These are phyloP conservation scores for Deilephila elpenor DNA, from an alignment of 2,888 invertebrate species.

Conservation along the genomic window DNA sequence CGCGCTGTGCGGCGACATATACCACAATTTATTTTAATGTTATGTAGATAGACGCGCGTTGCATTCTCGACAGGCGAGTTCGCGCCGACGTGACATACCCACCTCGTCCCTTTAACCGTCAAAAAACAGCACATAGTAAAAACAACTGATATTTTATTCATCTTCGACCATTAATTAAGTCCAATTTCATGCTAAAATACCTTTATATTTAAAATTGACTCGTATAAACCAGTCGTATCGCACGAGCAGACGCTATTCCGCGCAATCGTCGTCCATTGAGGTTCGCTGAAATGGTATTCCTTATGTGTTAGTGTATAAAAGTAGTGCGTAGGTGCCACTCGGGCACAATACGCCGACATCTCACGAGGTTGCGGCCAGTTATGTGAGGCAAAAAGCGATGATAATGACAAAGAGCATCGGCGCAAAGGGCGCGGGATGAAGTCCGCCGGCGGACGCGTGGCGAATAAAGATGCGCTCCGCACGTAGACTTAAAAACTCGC, in stretches of 20 bases:
- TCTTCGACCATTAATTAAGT: slow-evolving; percentile 28
- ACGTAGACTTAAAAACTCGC: slow-evolving; percentile 48
- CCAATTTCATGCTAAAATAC: slow-evolving; percentile 30
- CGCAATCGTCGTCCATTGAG: slow-evolving; percentile 12
- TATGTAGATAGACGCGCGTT: not conserved
- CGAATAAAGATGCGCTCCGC: slow-evolving; percentile 69
- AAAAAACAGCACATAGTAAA: slow-evolving; percentile 10
- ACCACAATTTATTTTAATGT: not conserved
- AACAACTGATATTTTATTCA: slow-evolving; percentile 31
- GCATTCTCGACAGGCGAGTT: slow-evolving; percentile 25
- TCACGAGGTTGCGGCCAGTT: slow-evolving; percentile 69
- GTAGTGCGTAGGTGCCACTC: slow-evolving; percentile 52
- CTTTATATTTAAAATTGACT: not conserved
- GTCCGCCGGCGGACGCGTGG: slow-evolving; percentile 64
- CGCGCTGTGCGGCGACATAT: not conserved
- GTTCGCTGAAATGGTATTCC: slow-evolving; percentile 44
- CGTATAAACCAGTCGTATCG: not conserved
- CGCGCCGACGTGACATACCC: slow-evolving; percentile 5
- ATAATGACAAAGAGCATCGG: slow-evolving; percentile 80
- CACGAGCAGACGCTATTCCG: not conserved
- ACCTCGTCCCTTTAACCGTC: slow-evolving; percentile 10
- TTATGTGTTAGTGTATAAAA: slow-evolving; percentile 52
- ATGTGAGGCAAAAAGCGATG: slow-evolving; percentile 81
- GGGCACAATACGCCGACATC: slow-evolving; percentile 56
- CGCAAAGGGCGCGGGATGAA: slow-evolving; percentile 77